Evolutionary conservation across 2,888 invertebrate genomes (phyloP).

Genomic region (Heliconius erato): DNA sequence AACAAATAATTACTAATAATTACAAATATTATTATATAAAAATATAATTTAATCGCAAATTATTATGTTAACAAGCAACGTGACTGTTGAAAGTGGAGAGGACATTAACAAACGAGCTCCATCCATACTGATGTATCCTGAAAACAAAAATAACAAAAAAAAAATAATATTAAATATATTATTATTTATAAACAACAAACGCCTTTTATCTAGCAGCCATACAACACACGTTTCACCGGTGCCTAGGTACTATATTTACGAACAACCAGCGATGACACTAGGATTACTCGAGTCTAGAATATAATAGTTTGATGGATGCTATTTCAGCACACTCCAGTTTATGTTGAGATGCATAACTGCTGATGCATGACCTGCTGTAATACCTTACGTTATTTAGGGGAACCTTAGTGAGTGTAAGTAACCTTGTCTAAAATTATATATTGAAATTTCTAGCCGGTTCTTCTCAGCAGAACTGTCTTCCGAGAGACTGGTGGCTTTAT

Average conservation of each 20-base stretch:
- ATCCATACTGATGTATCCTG: too few species aligned
- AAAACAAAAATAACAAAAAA: too few species aligned
- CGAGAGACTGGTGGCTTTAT: not conserved
- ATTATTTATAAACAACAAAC: not conserved
- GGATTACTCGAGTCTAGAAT: conserved; percentile 44
- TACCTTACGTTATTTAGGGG: not conserved
- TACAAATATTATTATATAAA: too few species aligned
- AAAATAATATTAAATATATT: not conserved
- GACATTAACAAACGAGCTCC: too few species aligned
- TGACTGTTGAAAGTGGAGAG: too few species aligned
- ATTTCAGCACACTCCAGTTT: conserved; percentile 28
- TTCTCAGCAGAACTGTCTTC: not conserved
- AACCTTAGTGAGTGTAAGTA: not conserved
- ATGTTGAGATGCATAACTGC: conserved; percentile 1
- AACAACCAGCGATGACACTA: conserved; percentile 46
- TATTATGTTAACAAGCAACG: too few species aligned
- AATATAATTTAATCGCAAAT: too few species aligned
- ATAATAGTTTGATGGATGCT: conserved; percentile 46
- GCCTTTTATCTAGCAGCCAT: conserved; percentile 6
- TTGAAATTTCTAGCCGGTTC: not conserved
- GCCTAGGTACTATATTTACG: conserved; percentile 48
- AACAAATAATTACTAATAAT: too few species aligned
- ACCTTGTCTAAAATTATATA: not conserved
- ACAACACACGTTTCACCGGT: conserved; percentile 36
- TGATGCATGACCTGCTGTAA: not conserved